Base-by-base conservation (phyloP, 2,888 invertebrate genomes). In the Metacarcinus magister region DNA sequence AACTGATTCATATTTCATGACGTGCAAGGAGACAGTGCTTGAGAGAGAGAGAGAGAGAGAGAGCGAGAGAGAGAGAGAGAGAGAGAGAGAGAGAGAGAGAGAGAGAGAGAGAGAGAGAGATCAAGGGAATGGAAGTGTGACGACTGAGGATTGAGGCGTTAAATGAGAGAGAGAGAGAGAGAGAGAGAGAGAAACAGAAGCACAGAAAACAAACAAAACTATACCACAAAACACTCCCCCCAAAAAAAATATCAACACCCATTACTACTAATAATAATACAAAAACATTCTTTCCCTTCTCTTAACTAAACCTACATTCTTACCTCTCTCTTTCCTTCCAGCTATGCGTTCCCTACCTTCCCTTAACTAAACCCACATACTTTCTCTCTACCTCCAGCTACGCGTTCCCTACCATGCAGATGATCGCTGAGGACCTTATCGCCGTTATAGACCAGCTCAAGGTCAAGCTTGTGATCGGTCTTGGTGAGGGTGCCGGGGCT, bases 401-500 rank as follows among this genome's bases (percentile, higher is more conserved):
- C 97, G 98, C 98, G 97, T 99, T 99, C 97, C 99, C 99, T 7
- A 98, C 98, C 8, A 98, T 99, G 97, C 99, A 99, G 98, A 98
- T 98, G 44, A 98, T 99, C 94, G 99, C 99, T 91, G 99, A 99
- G 97, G 99, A 99, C 97, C 98, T 99, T 96, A 98, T 98, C 94
- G 98, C 98, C 82, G 98, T 99, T 16, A 97, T 99, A 97, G 99
- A 99, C 97, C 98, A 98, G 97, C 98, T 99, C 67, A 98, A 98
- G 97, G 98, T 99, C 46, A 98, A 98, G 97, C 98, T 99, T 97
- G 99, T 99, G 19, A 98, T 99, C 94, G 98, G 99, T 0, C 98
- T 99, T 93, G 99, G 99, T 2, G 99, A 99, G 97, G 99, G 99
- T 2, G 99, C 99, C 2, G 99, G 99, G 0, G 99, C 99, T 96